Percentiles rank a stretch among this genome's conserved stretches.
Evolutionary conservation across 2,113 vertebrate species (phyloP).

Genomic region (Trichomycterus rosablanca): DNA sequence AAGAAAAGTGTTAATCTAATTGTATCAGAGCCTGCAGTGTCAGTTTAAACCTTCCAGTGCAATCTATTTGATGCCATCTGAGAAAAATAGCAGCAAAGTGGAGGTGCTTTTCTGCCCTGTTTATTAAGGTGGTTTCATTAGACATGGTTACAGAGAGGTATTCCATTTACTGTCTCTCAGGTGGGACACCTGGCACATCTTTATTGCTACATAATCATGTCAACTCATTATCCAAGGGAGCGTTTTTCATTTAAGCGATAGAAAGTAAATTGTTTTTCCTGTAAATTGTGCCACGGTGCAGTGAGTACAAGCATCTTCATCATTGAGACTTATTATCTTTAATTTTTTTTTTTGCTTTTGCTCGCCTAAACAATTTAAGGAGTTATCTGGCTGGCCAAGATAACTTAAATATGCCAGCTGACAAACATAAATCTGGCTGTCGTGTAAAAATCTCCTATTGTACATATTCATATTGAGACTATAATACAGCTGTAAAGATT

Average conservation of each 20-base stretch:
- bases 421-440: slow-evolving; percentile 38
- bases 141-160: slow-evolving; percentile 40
- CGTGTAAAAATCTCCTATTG: slow-evolving; percentile 22
- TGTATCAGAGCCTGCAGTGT: slow-evolving; percentile 64
- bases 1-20: slow-evolving; percentile 58
- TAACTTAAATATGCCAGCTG: slow-evolving; percentile 29
- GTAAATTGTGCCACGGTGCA: slow-evolving; percentile 28
- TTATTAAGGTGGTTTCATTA: slow-evolving; percentile 53
- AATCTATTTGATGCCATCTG: slow-evolving; percentile 68
- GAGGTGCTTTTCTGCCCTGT: slow-evolving; percentile 28
- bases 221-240: slow-evolving; percentile 43
- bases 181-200: slow-evolving; percentile 41
- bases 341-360: neutral
- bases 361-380: slow-evolving; percentile 18
- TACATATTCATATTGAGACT: slow-evolving; percentile 16
- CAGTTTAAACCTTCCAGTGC: slow-evolving; percentile 59
- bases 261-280: slow-evolving; percentile 31
- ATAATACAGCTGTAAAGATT: slow-evolving; percentile 36
- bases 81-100: slow-evolving; percentile 40
- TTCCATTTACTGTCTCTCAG: slow-evolving; percentile 48
- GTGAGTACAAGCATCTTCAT: slow-evolving; percentile 9
- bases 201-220: slow-evolving; percentile 53
- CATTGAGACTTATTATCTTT: slow-evolving; percentile 1
- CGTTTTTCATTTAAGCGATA: slow-evolving; percentile 44
- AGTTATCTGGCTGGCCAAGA: slow-evolving; percentile 8